Percentiles rank a stretch among this genome's conserved stretches.
Evolutionary conservation across 2,797 vertebrate species (phyloP).

Genomic region (Leptatherina wallacei): DNA sequence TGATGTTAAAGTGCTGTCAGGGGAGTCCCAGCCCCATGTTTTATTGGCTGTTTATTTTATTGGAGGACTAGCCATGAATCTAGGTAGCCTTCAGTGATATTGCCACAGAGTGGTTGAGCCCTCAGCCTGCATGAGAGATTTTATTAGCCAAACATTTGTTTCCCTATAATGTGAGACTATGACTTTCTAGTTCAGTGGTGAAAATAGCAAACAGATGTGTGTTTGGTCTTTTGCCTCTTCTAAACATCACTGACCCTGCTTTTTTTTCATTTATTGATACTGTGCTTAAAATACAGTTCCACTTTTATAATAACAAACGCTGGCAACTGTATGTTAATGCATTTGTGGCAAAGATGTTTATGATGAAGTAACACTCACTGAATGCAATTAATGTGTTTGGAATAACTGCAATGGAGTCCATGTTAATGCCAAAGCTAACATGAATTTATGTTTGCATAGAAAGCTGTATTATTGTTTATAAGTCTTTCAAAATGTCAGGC

Average conservation of each 20-base stretch:
- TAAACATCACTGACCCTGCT: slow-evolving; percentile 33
- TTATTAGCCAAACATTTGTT: slow-evolving; percentile 83
- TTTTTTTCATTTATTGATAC: slow-evolving; percentile 28
- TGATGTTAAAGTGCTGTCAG: slow-evolving; percentile 80
- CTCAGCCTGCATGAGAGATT: slow-evolving; percentile 78
- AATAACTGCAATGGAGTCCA: slow-evolving; percentile 53
- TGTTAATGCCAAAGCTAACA: slow-evolving; percentile 58
- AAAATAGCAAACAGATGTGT: slow-evolving; percentile 81
- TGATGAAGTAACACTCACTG: slow-evolving; percentile 22
- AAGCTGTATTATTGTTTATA: slow-evolving; percentile 66
- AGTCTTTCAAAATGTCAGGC: slow-evolving; percentile 66
- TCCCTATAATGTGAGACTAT: slow-evolving; percentile 61
- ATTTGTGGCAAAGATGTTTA: slow-evolving; percentile 23
- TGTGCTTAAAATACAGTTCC: slow-evolving; percentile 44
- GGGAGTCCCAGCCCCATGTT: slow-evolving; percentile 75
- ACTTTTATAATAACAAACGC: background rate
- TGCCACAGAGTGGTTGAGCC: slow-evolving; percentile 73
- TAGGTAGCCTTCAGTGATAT: slow-evolving; percentile 80
- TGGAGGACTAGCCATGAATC: slow-evolving; percentile 80
- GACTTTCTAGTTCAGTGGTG: slow-evolving; percentile 72
- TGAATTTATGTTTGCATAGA: slow-evolving; percentile 59
- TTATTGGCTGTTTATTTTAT: slow-evolving; percentile 86
- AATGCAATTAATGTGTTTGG: slow-evolving; percentile 58
- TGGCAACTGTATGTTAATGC: background rate
- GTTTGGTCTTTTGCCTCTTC: slow-evolving; percentile 35